Evolutionary conservation across 2,888 invertebrate species (phyloP).

Genomic region (Andrena camellia): DNA sequence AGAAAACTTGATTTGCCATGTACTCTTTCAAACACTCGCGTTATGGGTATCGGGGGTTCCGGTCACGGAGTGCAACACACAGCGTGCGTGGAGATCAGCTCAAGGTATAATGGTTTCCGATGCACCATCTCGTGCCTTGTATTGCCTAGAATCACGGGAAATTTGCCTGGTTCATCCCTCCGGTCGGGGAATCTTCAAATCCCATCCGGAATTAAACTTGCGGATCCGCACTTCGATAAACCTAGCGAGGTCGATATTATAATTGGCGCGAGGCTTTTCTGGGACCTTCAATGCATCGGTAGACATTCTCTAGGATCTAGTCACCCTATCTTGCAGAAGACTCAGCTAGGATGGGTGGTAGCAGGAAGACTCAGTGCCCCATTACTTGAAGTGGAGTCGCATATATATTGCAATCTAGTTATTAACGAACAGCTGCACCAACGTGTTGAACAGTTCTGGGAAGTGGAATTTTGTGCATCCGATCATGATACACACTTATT

Average conservation of each 20-base stretch:
- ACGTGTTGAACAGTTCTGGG: neutral
- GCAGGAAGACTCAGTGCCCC: neutral
- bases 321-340: neutral
- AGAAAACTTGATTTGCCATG: neutral
- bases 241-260: neutral
- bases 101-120: neutral
- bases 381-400: neutral
- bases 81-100: neutral
- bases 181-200: neutral
- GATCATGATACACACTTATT: neutral
- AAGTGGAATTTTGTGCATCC: neutral
- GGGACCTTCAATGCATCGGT: neutral
- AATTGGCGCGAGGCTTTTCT: neutral
- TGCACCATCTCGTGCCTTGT: neutral
- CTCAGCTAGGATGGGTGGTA: constrained; percentile 1
- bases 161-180: neutral
- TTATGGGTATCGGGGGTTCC: neutral
- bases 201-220: neutral
- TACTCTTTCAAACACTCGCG: neutral
- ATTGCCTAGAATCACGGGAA: neutral
- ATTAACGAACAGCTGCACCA: neutral
- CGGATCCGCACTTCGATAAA: too few relatives aligned
- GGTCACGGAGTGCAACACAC: neutral
- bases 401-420: neutral
- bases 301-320: neutral